Base-by-base conservation (phyloP, 2,797 vertebrate genomes). In the Aphelocoma californica region DNA sequence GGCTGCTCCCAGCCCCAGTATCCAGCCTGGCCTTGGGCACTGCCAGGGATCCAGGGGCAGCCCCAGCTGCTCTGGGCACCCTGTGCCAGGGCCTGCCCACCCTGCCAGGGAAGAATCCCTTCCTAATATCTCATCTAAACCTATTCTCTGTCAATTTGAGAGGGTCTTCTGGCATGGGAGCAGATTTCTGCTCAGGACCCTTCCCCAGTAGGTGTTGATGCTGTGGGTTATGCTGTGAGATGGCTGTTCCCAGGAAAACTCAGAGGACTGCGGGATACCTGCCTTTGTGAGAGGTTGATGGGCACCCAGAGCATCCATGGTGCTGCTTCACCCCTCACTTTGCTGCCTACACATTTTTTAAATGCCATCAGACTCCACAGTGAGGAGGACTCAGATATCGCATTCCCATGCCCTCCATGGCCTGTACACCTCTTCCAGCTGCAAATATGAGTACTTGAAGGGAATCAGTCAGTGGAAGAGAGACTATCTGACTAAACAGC, bases 301-400 rank as follows among this genome's bases (percentile, higher is more conserved):
- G 58, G 11, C 26, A 38, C 18, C 7, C 11, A 9, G 6, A 20
- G 31, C 17, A 23, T 31, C 48, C 12, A 2, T 16, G 7, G 18
- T 15, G 12, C 18, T 66, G 16, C 29, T 36, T 79, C 53, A 65
- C n/a, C 9, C 17, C 14, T 9, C 7, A 3, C 38, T 89, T 67
- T 57, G 29, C 31, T 11, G 9, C 11, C 26, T 38, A 9, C 25
- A n/a, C 7, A 4, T 9, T 66, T 92, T 47, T 14, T 12, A 53
- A 81, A 51, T 57, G 10, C 16, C n/a, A 54, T 61, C 36, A 12
- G 18, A 28, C 18, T 36, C 3, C 1, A 2, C 1, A 19, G 11
- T 2, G 23, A 67, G 28, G 14, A 36, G 11, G 5, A 19, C 19
- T 34, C 0, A 0, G 38, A 8, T 51, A 10, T 4, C 31, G 9